phyloP scores from a whole-genome alignment of 1,140 invertebrate genomes.

The Hermetia illucens region DNA sequence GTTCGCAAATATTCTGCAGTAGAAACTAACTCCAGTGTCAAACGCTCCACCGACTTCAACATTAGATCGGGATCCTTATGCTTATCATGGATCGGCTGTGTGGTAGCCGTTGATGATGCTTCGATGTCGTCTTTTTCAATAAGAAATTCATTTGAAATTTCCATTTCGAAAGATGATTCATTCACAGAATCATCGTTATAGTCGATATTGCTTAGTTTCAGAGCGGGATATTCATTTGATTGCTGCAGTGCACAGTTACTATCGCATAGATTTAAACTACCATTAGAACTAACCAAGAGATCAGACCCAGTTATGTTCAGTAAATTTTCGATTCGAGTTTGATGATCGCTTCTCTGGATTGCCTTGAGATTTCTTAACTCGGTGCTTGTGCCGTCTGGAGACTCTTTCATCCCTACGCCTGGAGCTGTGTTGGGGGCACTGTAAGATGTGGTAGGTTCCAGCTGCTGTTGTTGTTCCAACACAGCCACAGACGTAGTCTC shows the following conservation, averaged over 20 bases:
- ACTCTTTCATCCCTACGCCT: constrained; percentile 18
- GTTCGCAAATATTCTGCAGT: constrained; percentile 36
- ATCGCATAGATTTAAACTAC: constrained; percentile 1
- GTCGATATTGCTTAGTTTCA: constrained; percentile 18
- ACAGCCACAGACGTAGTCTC: constrained; percentile 38
- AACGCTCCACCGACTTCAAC: constrained; percentile 47
- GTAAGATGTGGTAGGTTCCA: constrained; percentile 26
- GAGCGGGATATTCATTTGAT: constrained; percentile 32
- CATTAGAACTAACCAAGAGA: neutral
- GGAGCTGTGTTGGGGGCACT: constrained; percentile 18
- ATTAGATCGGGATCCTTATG: constrained; percentile 49
- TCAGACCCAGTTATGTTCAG: constrained; percentile 3
- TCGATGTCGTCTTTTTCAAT: constrained; percentile 16
- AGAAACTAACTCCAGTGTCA: constrained; percentile 46
- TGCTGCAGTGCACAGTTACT: constrained; percentile 3
- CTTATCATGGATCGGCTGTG: constrained; percentile 19
- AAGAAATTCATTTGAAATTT: constrained; percentile 32
- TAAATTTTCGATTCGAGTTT: neutral
- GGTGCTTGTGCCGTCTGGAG: constrained; percentile 11
- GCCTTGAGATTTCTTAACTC: constrained; percentile 1
- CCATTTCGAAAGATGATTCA: constrained; percentile 25
- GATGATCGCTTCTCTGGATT: constrained; percentile 4
- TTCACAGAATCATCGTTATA: constrained; percentile 11
- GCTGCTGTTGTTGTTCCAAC: constrained; percentile 28
- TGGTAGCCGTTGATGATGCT: constrained; percentile 11